Percentiles rank a stretch among this genome's conserved stretches.
Conservation (phyloP, 2,113 vertebrate species). For the Sander lucioperca region DNA sequence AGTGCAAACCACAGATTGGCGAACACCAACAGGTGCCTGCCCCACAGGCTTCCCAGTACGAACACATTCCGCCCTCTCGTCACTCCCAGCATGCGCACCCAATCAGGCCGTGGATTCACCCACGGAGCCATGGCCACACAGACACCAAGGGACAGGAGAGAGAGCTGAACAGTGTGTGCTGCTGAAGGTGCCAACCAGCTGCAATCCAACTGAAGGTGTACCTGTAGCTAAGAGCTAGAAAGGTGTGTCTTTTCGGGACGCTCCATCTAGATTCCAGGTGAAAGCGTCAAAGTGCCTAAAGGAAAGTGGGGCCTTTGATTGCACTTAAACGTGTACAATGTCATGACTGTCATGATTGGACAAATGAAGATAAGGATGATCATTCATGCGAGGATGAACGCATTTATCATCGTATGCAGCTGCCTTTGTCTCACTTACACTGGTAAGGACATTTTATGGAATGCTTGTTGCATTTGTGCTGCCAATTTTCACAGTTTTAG, state of each 20-base stretch:
- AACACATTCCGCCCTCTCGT: slow-evolving; percentile 76
- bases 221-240: neutral
- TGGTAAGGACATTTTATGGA: slow-evolving; percentile 68
- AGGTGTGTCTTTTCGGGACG: neutral
- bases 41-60: slow-evolving; percentile 72
- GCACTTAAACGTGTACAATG: slow-evolving; percentile 37
- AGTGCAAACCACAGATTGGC: slow-evolving; percentile 68
- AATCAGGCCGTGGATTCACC: slow-evolving; percentile 66
- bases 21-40: slow-evolving; percentile 84
- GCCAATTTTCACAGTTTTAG: neutral
- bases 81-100: slow-evolving; percentile 70
- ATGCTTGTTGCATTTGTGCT: neutral
- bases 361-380: slow-evolving; percentile 46
- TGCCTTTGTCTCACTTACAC: slow-evolving; percentile 64
- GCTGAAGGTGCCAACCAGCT: slow-evolving; percentile 12
- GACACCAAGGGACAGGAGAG: slow-evolving; percentile 16
- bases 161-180: slow-evolving; percentile 4
- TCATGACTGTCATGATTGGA: slow-evolving; percentile 24
- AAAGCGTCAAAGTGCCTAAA: slow-evolving; percentile 2
- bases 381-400: slow-evolving; percentile 46
- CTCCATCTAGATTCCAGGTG: slow-evolving; percentile 20
- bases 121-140: slow-evolving; percentile 51
- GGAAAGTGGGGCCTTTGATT: slow-evolving; percentile 14
- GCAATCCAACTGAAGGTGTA: slow-evolving; percentile 8
- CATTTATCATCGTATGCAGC: slow-evolving; percentile 63